Evolutionary conservation across 2,797 vertebrate species (phyloP), one percentile per base, ranked within the genome.

Genomic region (Erithacus rubecula): DNA sequence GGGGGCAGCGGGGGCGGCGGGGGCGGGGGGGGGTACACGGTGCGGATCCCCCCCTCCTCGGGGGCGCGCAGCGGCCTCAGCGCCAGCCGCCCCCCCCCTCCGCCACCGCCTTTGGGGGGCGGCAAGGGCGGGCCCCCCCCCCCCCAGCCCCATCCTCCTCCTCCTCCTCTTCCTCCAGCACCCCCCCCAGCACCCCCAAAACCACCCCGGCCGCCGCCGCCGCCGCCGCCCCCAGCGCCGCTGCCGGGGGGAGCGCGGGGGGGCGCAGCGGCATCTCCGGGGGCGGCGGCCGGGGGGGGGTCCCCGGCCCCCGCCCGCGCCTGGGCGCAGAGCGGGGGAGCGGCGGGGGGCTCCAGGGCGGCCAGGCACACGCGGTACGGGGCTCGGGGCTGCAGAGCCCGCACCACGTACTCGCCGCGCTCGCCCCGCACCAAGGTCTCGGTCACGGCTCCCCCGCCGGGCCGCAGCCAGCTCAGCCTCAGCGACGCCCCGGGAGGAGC

Each of bases 391-490:
- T 68, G 69, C 7, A 88, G 18, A 4, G 77, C 77, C 60, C 39
- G n/a, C 79, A 83, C 87, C 79, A 83, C 56, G 29, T 76, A 83
- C 64, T 70, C 71, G 0, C 87, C 79, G 7, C 71, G 56, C 12
- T 71, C 87, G 0, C 87, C 87, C 51, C 58, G 37, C 64, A 89
- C 87, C 87, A 83, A 1, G 5, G 87, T 83, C 44, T 89, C 87
- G 11, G 87, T 90, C 6, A 99, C 99, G 34, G 99, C 99, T 24
- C 99, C 99, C 94, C 13, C 51, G 1, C 80, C 98, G 22, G 99
- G 97, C 41, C 99, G 98, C 8, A 99, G 97, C 99, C 99, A 99
- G 78, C 99, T 99, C 64, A 99, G 96, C 80, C 99, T 97, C 87
- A 99, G 98, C 32, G 99, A 99, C 4, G 98, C 98, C 32, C 98